These are phyloP conservation scores for Sinonovacula constricta DNA, from an alignment of 1,140 invertebrate species.

Conservation along the genomic window DNA sequence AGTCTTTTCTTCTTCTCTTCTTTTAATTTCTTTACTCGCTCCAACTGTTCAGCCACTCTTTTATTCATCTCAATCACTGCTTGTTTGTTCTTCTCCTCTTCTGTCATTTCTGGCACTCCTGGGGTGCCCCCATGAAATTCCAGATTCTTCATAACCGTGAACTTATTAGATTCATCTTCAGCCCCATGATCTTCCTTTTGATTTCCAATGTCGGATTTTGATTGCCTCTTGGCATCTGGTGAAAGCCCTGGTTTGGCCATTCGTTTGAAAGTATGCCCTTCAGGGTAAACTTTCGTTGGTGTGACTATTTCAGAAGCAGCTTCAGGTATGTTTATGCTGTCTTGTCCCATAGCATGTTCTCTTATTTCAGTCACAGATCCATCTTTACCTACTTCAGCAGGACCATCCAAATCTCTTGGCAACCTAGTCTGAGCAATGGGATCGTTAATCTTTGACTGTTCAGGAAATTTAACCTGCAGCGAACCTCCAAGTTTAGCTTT, in stretches of 20 bases:
- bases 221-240: constrained; percentile 10
- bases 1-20: background rate
- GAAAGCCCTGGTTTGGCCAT: constrained; percentile 27
- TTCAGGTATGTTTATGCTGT: no score
- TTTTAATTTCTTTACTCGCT: constrained; percentile 1
- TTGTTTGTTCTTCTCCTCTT: background rate
- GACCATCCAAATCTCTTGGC: background rate
- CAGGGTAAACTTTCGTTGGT: constrained; percentile 31
- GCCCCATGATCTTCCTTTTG: background rate
- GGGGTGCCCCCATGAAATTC: background rate
- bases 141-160: background rate
- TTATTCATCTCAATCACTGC: background rate
- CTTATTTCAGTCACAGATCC: background rate
- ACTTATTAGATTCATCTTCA: background rate
- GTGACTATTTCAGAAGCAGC: background rate
- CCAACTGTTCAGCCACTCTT: background rate
- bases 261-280: constrained; percentile 26
- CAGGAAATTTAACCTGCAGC: constrained; percentile 33
- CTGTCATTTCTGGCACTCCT: background rate
- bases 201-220: background rate
- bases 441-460: background rate
- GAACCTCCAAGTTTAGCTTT: constrained; percentile 26
- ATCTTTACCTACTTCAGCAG: background rate
- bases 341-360: no score
- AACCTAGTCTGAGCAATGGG: background rate